Evolutionary conservation across 2,797 vertebrate species (phyloP), one percentile per base, ranked within the genome.

Genomic region (Takifugu rubripes): DNA sequence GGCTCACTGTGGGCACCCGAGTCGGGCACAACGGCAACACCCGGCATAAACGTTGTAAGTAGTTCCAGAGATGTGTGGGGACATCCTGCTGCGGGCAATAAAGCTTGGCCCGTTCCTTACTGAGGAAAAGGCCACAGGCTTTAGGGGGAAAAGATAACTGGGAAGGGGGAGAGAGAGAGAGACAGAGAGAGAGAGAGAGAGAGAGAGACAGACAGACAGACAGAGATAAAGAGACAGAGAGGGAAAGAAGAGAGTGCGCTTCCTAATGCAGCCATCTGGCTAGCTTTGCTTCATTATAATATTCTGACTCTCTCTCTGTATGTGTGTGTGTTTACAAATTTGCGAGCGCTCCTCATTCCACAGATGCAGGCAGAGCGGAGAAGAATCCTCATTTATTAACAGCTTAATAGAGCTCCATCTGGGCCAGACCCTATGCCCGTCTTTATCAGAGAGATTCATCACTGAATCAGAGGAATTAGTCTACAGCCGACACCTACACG

Each of bases 351-450:
- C 93, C 91, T 92, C 88, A 93, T 92, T 91, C 89, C 91, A 92
- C 92, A 94, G 93, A 94, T 93, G 92, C 91, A 91, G 90, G 88
- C 89, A 90, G 88, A 89, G 83, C 81, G 87, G 84, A 87, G 85
- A 91, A 91, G 92, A 91, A 92, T 91, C 88, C 86, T 87, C 90
- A 91, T 94, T 93, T 94, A 93, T 93, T 93, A 94, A 94, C 91
- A 92, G 92, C 86, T 90, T 93, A 93, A 94, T 92, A 90, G 91
- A 92, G 87, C 92, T 92, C 92, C 92, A 93, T 93, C 92, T 93
- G 93, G 91, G 89, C 90, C 82, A 87, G 89, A 90, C 84, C 89
- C 87, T 92, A 84, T 90, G 84, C 83, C 82, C 79, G 89, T 91
- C 77, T 92, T 88, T 89, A 92, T 91, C 87, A 89, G 87, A 89